Conservation (phyloP, 2,888 invertebrate genomes). For the Aphidius colemani region DNA sequence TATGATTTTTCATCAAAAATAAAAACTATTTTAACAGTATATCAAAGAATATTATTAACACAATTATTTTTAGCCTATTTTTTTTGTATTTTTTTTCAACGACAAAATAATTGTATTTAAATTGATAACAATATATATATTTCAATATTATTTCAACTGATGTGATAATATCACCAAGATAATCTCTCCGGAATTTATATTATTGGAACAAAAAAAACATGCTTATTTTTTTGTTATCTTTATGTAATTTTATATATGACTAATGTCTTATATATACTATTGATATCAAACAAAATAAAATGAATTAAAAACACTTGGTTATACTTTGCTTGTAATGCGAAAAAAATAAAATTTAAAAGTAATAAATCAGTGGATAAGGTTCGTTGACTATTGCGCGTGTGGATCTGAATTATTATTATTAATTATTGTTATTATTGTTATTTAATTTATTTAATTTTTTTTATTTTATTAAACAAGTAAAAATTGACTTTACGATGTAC, state of each 20-base stretch:
- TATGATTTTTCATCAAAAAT: too few relatives aligned
- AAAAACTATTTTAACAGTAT: too few relatives aligned
- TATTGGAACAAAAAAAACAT: background rate
- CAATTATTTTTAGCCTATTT: background rate
- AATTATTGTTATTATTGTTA: background rate
- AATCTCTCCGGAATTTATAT: background rate
- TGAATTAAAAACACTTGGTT: conserved; percentile 19
- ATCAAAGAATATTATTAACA: too few relatives aligned
- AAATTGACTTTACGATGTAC: conserved; percentile 24
- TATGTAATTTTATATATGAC: background rate
- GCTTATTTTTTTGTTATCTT: background rate
- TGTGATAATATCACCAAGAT: too few relatives aligned
- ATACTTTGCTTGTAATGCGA: conserved; percentile 15
- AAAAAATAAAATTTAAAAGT: conserved; percentile 2
- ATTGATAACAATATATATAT: too few relatives aligned
- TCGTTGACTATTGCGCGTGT: conserved; percentile 21
- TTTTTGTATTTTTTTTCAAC: too few relatives aligned
- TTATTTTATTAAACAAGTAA: conserved; percentile 11
- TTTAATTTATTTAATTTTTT: conserved; percentile 6
- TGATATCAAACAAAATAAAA: background rate
- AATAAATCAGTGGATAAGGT: conserved; percentile 29
- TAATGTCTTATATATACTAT: background rate
- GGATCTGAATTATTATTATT: conserved; percentile 7
- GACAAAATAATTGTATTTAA: too few relatives aligned
- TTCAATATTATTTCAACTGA: too few relatives aligned